phyloP scores from a whole-genome alignment of 2,888 invertebrate genomes.

The Eucera pruinosa region DNA sequence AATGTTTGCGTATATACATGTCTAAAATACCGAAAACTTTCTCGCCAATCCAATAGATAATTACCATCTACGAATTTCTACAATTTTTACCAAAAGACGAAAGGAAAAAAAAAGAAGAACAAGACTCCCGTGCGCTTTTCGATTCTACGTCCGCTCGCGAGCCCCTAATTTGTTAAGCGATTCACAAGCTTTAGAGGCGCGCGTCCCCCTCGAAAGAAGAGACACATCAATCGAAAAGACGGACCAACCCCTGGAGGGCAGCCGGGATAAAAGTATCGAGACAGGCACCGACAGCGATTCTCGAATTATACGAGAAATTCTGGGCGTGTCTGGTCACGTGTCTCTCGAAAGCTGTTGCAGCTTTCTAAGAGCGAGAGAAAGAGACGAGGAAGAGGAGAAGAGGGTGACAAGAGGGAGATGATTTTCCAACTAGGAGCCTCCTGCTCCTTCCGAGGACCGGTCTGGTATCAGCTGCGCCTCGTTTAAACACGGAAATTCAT shows the following conservation, averaged over 20 bases:
- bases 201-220: neutral
- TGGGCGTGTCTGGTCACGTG: conserved; percentile 65
- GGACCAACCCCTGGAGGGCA: conserved; percentile 10
- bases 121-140: neutral
- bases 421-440: too few relatives aligned
- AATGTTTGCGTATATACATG: too few relatives aligned
- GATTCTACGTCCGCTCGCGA: conserved; percentile 13
- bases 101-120: neutral
- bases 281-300: conserved; percentile 49
- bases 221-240: neutral
- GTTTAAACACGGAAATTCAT: conserved; percentile 77
- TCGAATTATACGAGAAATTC: conserved; percentile 53
- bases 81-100: neutral
- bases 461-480: conserved; percentile 71
- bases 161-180: conserved; percentile 46
- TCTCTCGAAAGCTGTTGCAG: conserved; percentile 65
- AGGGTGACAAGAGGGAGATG: conserved; percentile 21
- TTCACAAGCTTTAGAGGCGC: conserved; percentile 20
- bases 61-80: too few relatives aligned
- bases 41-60: too few relatives aligned
- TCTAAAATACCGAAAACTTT: too few relatives aligned
- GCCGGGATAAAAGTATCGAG: conserved; percentile 24
- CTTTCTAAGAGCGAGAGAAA: neutral
- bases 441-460: conserved; percentile 61
- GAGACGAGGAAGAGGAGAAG: conserved; percentile 18